phyloP scores from a whole-genome alignment of 1,140 invertebrate genomes.

The Papilio helenus region DNA sequence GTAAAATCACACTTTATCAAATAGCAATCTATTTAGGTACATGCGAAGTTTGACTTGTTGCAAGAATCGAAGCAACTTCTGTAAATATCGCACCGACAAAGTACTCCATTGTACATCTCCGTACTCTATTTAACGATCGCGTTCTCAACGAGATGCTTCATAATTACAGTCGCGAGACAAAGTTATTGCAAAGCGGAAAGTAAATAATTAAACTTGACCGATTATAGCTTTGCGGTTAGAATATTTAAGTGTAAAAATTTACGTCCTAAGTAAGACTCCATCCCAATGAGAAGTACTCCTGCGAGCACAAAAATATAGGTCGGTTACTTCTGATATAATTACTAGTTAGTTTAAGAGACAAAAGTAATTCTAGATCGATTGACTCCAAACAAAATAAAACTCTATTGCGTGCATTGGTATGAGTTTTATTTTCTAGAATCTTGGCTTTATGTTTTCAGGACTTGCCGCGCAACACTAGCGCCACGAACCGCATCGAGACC shows the following conservation, averaged over 20 bases:
- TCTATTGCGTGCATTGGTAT: too few relatives aligned
- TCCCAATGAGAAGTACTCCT: neutral
- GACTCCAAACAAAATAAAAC: too few relatives aligned
- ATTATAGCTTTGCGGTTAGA: neutral
- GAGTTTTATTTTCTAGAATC: too few relatives aligned
- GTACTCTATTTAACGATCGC: neutral
- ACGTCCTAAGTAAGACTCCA: neutral
- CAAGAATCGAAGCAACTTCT: neutral
- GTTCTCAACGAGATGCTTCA: neutral
- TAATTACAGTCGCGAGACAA: neutral
- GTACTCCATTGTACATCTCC: neutral
- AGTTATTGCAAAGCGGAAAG: conserved; percentile 2
- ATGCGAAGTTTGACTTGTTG: too few relatives aligned
- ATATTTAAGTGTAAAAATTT: conserved; percentile 1
- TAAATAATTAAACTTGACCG: neutral
- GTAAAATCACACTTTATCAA: too few relatives aligned
- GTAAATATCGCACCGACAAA: neutral
- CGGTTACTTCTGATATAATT: neutral
- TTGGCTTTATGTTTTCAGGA: conserved; percentile 50
- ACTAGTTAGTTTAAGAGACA: neutral
- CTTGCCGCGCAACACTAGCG: conserved; percentile 60
- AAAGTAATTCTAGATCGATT: neutral
- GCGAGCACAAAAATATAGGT: neutral
- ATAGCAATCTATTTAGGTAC: neutral
- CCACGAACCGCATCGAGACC: conserved; percentile 62